Evolutionary conservation across 2,888 invertebrate genomes (phyloP), one percentile per base, ranked within the genome.

Genomic region (Matsumyia berberina): DNA sequence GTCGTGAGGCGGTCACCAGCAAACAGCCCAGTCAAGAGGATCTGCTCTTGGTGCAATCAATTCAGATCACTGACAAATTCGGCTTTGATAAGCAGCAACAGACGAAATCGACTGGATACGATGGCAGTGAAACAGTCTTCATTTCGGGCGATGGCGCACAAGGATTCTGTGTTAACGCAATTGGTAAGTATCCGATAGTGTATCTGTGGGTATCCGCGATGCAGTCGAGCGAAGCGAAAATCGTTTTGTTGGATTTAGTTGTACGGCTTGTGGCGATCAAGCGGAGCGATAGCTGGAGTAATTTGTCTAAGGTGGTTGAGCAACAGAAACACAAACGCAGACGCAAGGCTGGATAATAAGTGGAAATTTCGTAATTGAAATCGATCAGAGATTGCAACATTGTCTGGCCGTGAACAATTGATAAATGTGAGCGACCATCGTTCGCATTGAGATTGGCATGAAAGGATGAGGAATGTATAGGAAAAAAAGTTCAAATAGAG

Each of bases 51-150:
- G 97, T 97, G 33, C 97, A 97, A 91, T 96, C 97, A 77, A 97
- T 98, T 89, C 97, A 97, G 92, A 97, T 97, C 90, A 97, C 96
- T 37, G 97, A 98, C 92, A 97, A 97, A 91, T 97, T 97, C 91
- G 96, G 96, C 42, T 97, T 96, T 92, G 95, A 96, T 89, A 94
- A 94, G 89, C 94, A 94, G 88, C 90, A 91, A 79, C 94, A 94
- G 85, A 94, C 94, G 67, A 93, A 93, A 87, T 89, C 88, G 37
- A 88, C 87, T 24, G 88, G 88, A 73, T 88, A 90, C 81, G 92
- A 93, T 79, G 94, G 94, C 89, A 90, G 89, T 66, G 96, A 96
- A 91, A 94, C 95, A 55, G 94, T 96, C 62, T 96, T 94, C 92
- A 93, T 95, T 87, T 93, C 95, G 86, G 82, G 88, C 67, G 94